phyloP scores from a whole-genome alignment of 1,140 invertebrate species.

The Drosophila willistoni region DNA sequence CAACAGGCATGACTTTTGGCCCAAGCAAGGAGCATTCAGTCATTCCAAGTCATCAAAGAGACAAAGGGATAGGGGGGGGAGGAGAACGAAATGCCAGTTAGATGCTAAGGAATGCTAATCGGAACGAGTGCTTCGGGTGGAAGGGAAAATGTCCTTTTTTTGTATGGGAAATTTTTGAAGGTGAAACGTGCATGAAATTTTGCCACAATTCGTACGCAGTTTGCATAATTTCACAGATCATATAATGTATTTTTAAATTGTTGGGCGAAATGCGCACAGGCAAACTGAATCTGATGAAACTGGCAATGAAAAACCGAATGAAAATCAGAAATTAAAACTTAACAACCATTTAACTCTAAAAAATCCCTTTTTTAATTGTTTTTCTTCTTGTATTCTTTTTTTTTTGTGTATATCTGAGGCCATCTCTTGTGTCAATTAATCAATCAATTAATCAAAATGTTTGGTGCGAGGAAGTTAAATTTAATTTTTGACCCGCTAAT shows the following conservation, averaged over 20 bases:
- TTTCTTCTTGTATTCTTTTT: constrained; percentile 12
- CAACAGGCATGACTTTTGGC: constrained; percentile 25
- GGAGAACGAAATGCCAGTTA: neutral
- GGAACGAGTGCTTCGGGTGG: constrained; percentile 10
- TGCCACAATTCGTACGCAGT: constrained; percentile 54
- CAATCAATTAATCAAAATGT: constrained; percentile 63
- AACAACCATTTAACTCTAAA: constrained; percentile 23
- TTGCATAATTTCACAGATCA: constrained; percentile 71
- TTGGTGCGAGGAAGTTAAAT: neutral
- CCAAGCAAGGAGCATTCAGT: neutral
- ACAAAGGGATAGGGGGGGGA: neutral
- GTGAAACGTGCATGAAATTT: constrained; percentile 49
- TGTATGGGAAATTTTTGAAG: neutral
- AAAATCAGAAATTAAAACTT: neutral
- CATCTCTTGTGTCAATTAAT: constrained; percentile 53
- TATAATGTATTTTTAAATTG: constrained; percentile 2
- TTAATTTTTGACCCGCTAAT: constrained; percentile 13
- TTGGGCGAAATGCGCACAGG: too few species aligned
- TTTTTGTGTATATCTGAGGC: constrained; percentile 10
- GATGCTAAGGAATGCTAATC: constrained; percentile 14
- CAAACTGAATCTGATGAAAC: too few species aligned
- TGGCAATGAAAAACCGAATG: neutral
- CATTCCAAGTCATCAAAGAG: too few species aligned
- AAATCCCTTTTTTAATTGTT: neutral
- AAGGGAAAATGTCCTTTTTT: constrained; percentile 29